A percentile compares a stretch with the other conserved stretches of the same genome.
Evolutionary conservation across 2,113 vertebrate species (phyloP).

Genomic region (Hypomesus transpacificus): DNA sequence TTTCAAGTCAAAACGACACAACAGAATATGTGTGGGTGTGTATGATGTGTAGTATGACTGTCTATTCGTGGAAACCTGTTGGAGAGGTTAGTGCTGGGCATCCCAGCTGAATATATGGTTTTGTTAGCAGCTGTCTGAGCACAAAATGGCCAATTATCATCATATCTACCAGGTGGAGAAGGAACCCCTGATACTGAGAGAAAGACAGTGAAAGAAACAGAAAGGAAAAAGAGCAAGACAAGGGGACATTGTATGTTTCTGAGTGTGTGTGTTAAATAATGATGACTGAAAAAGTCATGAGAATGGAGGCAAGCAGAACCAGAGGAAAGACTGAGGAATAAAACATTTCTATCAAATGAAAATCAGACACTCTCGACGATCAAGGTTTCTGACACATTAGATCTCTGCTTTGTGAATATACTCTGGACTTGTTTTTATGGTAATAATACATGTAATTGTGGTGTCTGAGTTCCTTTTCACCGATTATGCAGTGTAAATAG

Average conservation of each 20-base stretch:
- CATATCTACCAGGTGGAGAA: slow-evolving; percentile 61
- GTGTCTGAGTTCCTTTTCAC: slow-evolving; percentile 37
- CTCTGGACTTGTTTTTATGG: slow-evolving; percentile 63
- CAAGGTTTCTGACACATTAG: slow-evolving; percentile 65
- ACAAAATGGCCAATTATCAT: slow-evolving; percentile 72
- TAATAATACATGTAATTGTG: slow-evolving; percentile 56
- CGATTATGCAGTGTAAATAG: slow-evolving; percentile 56
- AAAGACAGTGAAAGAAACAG: background rate
- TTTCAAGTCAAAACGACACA: too few species aligned
- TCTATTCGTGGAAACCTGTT: slow-evolving; percentile 54
- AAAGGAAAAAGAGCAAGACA: background rate
- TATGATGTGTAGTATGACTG: too few species aligned
- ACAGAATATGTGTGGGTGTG: too few species aligned
- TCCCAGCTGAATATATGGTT: slow-evolving; percentile 61
- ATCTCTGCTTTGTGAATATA: slow-evolving; percentile 52
- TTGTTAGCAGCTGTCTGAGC: slow-evolving; percentile 69
- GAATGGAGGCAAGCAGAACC: slow-evolving; percentile 30
- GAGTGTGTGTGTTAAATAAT: slow-evolving; percentile 28
- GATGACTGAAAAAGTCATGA: background rate
- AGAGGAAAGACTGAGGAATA: slow-evolving; percentile 58
- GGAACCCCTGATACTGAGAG: background rate
- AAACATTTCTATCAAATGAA: slow-evolving; percentile 59
- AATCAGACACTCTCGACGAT: slow-evolving; percentile 65
- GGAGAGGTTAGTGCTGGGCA: slow-evolving; percentile 58
- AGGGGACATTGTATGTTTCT: slow-evolving; percentile 40